These are phyloP conservation scores for Caenorhabditis drosophilae DNA, from an alignment of 2,888 invertebrate species.

Conservation along the genomic window DNA sequence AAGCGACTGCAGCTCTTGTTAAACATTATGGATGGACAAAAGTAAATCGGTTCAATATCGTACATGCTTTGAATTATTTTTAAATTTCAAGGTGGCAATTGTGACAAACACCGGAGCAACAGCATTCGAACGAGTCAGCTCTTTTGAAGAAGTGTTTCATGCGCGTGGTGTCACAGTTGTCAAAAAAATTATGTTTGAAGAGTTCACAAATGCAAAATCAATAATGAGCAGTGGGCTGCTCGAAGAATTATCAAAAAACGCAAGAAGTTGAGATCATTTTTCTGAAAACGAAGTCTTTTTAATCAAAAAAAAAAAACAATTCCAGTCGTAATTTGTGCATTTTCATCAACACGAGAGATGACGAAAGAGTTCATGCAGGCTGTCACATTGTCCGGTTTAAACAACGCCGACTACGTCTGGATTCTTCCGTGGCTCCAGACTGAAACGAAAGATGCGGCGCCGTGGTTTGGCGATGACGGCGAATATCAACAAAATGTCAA, in stretches of 20 bases:
- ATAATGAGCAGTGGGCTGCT: conserved; percentile 59
- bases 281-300: neutral
- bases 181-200: conserved; percentile 64
- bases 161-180: conserved; percentile 50
- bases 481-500: conserved; percentile 64
- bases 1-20: conserved; percentile 59
- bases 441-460: conserved; percentile 60
- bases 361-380: conserved; percentile 67
- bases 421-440: conserved; percentile 64
- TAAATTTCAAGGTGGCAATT: conserved; percentile 52
- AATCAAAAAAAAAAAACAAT: neutral
- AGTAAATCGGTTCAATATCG: too few species aligned
- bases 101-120: conserved; percentile 63
- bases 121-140: conserved; percentile 61
- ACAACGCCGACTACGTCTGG: conserved; percentile 64
- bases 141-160: conserved; percentile 67
- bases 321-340: conserved; percentile 65
- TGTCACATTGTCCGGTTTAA: conserved; percentile 47
- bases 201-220: conserved; percentile 54
- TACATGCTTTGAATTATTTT: neutral
- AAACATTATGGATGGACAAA: conserved; percentile 64
- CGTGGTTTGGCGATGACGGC: conserved; percentile 65
- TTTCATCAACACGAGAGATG: conserved; percentile 66
- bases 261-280: conserved; percentile 50
- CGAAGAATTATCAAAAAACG: conserved; percentile 56